Evolutionary conservation across 2,113 vertebrate genomes (phyloP), one percentile per base, ranked within the genome.

Genomic region (Macquaria ambigua): DNA sequence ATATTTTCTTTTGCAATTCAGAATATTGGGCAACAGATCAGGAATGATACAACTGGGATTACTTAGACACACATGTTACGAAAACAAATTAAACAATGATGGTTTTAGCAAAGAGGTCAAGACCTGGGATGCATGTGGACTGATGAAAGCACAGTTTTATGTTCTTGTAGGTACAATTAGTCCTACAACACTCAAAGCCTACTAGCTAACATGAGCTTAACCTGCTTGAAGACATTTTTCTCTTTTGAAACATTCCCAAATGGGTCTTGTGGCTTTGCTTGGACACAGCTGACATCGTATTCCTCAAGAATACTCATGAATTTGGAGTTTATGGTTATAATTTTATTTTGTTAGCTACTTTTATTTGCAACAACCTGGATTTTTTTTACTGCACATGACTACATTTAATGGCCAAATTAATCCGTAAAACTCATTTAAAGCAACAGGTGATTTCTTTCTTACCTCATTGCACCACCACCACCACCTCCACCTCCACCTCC

Each of bases 361-460:
- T 53, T 46, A 46, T 46, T 46, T 11, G 43, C 11, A 46, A 46
- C 46, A 6, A 39, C 39, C 39, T 39, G 39, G 1, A 39, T 8
- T 39, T 61, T 28, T 59, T 25, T 21, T 56, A 31, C 72, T 0
- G 8, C 8, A 0, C 21, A 6, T 3, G 21, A 2, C 46, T n/a
- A 5, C 16, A 9, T 15, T 55, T 37, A 4, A 31, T 9, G 28
- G 25, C 12, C 10, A 15, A 20, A 39, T 12, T 3, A 16, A 11
- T 11, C 20, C 18, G 15, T 3, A 4, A 4, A 3, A 20, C 3
- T 70, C 20, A 16, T 31, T 18, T 20, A 31, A 59, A 66, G 67
- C 76, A 84, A 86, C 92, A 90, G 87, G 91, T 92, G 74, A 18
- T 6, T 34, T 46, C 78, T 83, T 87, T 46, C 78, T 83, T 87